These are phyloP conservation scores for Thymelicus lineola DNA, from an alignment of 2,888 invertebrate genomes.

Conservation along the genomic window DNA sequence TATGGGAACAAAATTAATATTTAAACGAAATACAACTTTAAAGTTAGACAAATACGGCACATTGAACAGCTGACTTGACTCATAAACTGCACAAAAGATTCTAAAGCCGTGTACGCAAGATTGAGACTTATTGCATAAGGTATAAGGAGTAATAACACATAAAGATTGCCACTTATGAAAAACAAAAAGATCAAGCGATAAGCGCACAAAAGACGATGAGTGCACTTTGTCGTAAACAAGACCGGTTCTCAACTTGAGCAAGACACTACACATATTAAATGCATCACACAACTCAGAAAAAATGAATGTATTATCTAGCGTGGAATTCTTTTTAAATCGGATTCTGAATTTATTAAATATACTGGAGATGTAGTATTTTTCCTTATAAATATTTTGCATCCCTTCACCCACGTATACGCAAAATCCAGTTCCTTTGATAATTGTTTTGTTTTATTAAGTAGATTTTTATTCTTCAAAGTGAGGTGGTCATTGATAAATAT, in stretches of 20 bases:
- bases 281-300: too few relatives aligned
- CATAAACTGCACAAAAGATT: background rate
- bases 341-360: too few relatives aligned
- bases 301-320: too few relatives aligned
- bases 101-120: background rate
- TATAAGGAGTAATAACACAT: background rate
- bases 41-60: background rate
- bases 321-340: too few relatives aligned
- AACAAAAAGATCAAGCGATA: too few relatives aligned
- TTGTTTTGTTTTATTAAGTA: conserved; percentile 1
- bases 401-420: too few relatives aligned
- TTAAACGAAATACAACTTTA: background rate
- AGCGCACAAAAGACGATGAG: too few relatives aligned
- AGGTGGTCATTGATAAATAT: conserved; percentile 2
- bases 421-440: too few relatives aligned
- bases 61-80: conserved; percentile 4
- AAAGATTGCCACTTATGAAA: background rate
- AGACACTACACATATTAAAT: too few relatives aligned
- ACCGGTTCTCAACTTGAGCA: too few relatives aligned
- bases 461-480: background rate
- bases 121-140: background rate
- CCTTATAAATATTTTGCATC: background rate
- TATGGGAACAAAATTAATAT: too few relatives aligned
- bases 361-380: background rate
- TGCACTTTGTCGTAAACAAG: too few relatives aligned